phyloP scores from a whole-genome alignment of 2,113 vertebrate species.

The Ptychochromis oligacanthus region DNA sequence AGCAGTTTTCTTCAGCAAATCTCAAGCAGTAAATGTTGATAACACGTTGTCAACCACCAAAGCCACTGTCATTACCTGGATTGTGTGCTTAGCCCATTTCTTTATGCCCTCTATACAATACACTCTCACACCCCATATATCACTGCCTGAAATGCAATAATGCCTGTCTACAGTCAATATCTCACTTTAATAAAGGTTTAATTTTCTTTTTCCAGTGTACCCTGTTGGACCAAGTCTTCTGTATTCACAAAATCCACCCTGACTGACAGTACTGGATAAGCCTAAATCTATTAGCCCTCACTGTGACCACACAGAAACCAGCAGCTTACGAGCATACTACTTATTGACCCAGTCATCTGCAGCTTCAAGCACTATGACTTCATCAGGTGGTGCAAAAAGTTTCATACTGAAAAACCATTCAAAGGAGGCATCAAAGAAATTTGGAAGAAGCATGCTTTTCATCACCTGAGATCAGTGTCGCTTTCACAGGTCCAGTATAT shows the following conservation, averaged over 20 bases:
- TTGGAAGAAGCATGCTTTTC: neutral
- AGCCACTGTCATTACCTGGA: neutral
- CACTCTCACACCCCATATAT: neutral
- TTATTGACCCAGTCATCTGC: neutral
- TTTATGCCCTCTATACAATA: slow-evolving; percentile 4
- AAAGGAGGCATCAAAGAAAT: neutral
- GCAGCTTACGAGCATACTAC: neutral
- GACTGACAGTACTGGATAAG: neutral
- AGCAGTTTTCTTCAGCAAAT: slow-evolving; percentile 20
- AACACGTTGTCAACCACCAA: slow-evolving; percentile 3
- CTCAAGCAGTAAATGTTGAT: slow-evolving; percentile 23
- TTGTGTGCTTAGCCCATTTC: slow-evolving; percentile 8
- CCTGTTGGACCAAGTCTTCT: neutral
- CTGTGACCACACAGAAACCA: neutral
- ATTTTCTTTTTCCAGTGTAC: neutral
- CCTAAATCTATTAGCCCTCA: neutral
- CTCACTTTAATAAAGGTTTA: neutral
- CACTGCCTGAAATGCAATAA: neutral
- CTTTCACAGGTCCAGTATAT: neutral
- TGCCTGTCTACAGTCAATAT: neutral
- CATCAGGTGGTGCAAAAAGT: neutral
- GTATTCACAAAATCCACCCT: neutral
- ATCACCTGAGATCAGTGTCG: neutral
- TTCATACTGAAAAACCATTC: neutral
- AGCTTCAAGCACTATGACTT: neutral